These are phyloP conservation scores for Bombus difficillimus DNA, from an alignment of 1,140 invertebrate genomes.

Conservation along the genomic window DNA sequence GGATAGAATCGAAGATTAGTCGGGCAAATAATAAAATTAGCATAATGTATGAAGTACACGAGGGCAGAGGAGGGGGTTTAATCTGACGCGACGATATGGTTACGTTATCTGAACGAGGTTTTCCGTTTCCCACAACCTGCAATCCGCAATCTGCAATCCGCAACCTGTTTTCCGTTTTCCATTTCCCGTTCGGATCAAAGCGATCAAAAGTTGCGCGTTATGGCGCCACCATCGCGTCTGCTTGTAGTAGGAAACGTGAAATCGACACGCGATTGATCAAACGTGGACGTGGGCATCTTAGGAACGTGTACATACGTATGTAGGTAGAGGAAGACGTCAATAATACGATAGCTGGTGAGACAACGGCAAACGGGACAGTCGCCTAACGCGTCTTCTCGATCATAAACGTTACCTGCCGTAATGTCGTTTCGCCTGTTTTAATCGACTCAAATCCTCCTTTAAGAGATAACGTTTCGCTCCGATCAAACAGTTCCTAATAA, in stretches of 20 bases:
- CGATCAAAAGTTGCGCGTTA: neutral
- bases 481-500: slow-evolving; percentile 82
- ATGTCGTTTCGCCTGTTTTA: slow-evolving; percentile 79
- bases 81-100: neutral
- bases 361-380: too few species aligned
- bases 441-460: slow-evolving; percentile 83
- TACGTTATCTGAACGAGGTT: neutral
- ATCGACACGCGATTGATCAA: slow-evolving; percentile 64
- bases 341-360: neutral
- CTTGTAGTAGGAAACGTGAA: neutral
- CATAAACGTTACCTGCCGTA: slow-evolving; percentile 80
- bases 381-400: neutral
- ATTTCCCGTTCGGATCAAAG: neutral
- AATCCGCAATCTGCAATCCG: neutral
- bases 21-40: neutral
- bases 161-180: neutral
- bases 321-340: neutral
- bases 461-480: slow-evolving; percentile 85
- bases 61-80: too few species aligned
- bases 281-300: too few species aligned
- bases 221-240: neutral
- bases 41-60: neutral
- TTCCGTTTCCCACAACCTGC: neutral
- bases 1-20: neutral
- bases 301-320: slow-evolving; percentile 7